phyloP scores from a whole-genome alignment of 2,113 vertebrate species.

The Taxidea taxus region DNA sequence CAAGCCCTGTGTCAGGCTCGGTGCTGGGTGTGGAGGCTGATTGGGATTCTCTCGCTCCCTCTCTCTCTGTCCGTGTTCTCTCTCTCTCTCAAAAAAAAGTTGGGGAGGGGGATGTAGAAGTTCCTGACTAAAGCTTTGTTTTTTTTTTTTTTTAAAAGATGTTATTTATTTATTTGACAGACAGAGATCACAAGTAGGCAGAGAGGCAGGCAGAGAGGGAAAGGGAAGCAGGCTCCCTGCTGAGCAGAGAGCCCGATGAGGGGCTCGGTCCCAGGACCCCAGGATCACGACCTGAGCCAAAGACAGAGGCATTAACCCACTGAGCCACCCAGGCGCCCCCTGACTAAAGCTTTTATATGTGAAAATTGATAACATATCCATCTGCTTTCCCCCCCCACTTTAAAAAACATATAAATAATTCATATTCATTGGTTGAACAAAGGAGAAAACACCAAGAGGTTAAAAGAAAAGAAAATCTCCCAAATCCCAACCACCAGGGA shows the following conservation, averaged over 20 bases:
- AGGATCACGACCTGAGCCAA: no score
- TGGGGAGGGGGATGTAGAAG: background rate
- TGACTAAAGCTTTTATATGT: background rate
- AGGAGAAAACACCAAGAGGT: background rate
- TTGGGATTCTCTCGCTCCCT: background rate
- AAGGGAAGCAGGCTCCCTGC: no score
- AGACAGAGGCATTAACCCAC: no score
- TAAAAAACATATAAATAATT: background rate
- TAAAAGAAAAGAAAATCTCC: background rate
- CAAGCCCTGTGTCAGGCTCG: background rate
- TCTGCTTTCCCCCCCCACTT: background rate
- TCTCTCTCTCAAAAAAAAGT: background rate
- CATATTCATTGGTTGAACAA: background rate
- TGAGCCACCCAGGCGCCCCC: no score
- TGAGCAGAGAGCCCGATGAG: no score
- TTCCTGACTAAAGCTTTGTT: background rate
- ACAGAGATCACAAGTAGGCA: no score
- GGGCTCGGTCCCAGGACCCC: no score
- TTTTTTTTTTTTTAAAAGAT: no score
- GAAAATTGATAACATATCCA: background rate
- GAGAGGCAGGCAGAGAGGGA: no score
- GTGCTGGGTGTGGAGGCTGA: background rate
- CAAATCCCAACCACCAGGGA: background rate
- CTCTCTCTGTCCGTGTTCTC: background rate
- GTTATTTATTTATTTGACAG: no score